Evolutionary conservation across 2,113 vertebrate genomes (phyloP).

Genomic region (Oplegnathus fasciatus): DNA sequence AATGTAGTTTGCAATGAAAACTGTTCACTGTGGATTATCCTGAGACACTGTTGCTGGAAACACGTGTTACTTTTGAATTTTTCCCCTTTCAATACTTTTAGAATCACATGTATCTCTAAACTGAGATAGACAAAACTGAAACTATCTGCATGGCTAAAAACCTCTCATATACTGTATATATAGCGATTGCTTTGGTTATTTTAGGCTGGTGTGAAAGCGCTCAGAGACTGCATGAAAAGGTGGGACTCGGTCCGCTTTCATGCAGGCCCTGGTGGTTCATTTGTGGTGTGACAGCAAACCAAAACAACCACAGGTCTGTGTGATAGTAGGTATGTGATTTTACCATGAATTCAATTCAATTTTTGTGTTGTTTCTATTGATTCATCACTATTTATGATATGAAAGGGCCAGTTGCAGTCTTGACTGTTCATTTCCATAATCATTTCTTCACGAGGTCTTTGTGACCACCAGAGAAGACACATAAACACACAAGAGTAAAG

Average conservation of each 20-base stretch:
- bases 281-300: too few relatives aligned
- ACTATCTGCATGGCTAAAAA: neutral
- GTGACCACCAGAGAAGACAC: neutral
- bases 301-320: too few relatives aligned
- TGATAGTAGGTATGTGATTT: too few relatives aligned
- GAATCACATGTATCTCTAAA: neutral
- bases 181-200: neutral
- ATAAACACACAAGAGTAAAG: neutral
- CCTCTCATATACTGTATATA: neutral
- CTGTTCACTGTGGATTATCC: neutral
- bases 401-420: neutral
- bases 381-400: neutral
- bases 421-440: neutral
- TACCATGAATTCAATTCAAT: too few relatives aligned
- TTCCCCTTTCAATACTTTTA: neutral
- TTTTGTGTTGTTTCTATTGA: neutral
- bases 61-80: neutral
- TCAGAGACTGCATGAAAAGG: too few relatives aligned
- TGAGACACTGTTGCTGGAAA: neutral
- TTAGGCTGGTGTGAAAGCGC: too few relatives aligned
- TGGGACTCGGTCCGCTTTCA: too few relatives aligned
- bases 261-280: too few relatives aligned
- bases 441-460: neutral
- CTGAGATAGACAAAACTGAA: neutral
- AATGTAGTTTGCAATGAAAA: neutral